A percentile compares a stretch with the other conserved stretches of the same genome.
These are phyloP conservation scores for Sminthurides aquaticus DNA, from an alignment of 2,888 invertebrate genomes.

Conservation along the genomic window DNA sequence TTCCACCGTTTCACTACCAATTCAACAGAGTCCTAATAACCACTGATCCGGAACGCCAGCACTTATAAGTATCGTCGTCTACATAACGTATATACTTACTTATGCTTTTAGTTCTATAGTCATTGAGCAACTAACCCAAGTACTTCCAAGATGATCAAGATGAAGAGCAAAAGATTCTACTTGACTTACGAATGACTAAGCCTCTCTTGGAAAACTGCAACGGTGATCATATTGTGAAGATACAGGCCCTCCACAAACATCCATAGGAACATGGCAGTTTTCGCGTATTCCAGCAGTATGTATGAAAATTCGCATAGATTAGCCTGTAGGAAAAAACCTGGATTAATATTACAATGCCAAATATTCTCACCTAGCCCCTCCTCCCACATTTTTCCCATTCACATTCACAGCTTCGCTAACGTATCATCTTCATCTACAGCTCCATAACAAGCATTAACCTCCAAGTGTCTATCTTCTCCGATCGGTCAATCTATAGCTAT, in stretches of 20 bases:
- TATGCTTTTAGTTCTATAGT: no score
- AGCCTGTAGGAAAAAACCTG: conserved; percentile 2
- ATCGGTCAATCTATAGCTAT: no score
- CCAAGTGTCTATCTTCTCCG: no score
- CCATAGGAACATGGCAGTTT: conserved; percentile 55
- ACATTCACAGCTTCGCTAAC: neutral
- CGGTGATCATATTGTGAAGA: conserved; percentile 51
- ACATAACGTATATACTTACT: no score
- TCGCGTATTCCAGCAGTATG: conserved; percentile 52
- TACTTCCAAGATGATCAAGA: no score
- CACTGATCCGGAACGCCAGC: no score
- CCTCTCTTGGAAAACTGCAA: conserved; percentile 47
- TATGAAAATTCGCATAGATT: conserved; percentile 52
- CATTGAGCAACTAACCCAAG: no score
- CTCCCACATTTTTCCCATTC: neutral
- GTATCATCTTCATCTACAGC: neutral
- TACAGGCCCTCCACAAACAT: conserved; percentile 55
- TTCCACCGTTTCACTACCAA: no score
- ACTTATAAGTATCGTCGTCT: no score
- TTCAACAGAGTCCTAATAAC: no score
- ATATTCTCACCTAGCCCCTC: neutral
- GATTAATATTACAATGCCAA: neutral
- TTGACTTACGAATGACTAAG: conserved; percentile 41
- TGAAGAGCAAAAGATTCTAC: no score
- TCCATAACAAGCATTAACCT: no score